Evolutionary conservation across 2,113 vertebrate genomes (phyloP).

Genomic region (Aldabrachelys gigantea): DNA sequence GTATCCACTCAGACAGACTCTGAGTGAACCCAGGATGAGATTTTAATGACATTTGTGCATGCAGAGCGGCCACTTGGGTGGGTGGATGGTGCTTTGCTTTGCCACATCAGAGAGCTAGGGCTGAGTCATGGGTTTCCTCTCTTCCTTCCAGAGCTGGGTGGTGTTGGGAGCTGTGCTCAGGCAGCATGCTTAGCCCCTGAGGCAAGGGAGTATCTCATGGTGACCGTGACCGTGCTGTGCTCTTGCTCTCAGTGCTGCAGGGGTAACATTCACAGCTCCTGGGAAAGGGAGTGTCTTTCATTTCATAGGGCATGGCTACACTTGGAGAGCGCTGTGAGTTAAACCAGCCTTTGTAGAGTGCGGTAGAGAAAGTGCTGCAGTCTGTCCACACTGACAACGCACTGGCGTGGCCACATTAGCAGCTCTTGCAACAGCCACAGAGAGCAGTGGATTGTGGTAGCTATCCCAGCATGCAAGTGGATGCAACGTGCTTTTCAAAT

Average conservation of each 20-base stretch:
- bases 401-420: too few relatives aligned
- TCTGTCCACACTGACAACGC: too few relatives aligned
- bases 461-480: too few relatives aligned
- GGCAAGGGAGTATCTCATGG: neutral
- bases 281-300: neutral
- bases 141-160: constrained; percentile 50
- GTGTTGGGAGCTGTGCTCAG: constrained; percentile 23
- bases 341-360: too few relatives aligned
- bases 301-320: neutral
- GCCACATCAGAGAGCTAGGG: constrained; percentile 54
- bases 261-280: neutral
- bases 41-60: constrained; percentile 48
- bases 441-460: too few relatives aligned
- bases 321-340: too few relatives aligned
- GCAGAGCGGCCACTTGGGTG: neutral
- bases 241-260: neutral
- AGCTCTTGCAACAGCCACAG: too few relatives aligned
- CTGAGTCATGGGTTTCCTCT: constrained; percentile 54
- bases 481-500: too few relatives aligned
- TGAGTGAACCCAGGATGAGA: neutral
- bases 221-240: neutral
- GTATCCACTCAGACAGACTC: constrained; percentile 16
- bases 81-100: constrained; percentile 41
- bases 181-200: neutral
- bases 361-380: too few relatives aligned